Percentiles rank a stretch among this genome's conserved stretches.
phyloP scores from a whole-genome alignment of 2,888 invertebrate species.

The Hemistola chrysoprasaria region DNA sequence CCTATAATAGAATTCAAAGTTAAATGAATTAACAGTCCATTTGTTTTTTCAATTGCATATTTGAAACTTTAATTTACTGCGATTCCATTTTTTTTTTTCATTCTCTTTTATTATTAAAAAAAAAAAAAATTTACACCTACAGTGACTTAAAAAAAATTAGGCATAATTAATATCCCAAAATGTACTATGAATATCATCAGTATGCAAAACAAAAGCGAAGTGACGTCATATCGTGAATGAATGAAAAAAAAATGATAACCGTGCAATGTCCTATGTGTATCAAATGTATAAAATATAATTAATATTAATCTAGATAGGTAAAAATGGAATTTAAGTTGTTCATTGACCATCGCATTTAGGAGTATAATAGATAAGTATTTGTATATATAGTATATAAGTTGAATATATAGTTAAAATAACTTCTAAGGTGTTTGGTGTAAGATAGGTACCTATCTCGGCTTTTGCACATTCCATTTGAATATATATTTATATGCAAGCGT shows the following conservation, averaged over 20 bases:
- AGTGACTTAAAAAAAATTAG: too few relatives aligned
- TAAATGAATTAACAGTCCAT: too few relatives aligned
- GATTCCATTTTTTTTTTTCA: too few relatives aligned
- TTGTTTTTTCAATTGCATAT: too few relatives aligned
- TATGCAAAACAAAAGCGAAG: constrained; percentile 41
- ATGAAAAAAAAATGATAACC: too few relatives aligned
- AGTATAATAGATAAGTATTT: constrained; percentile 59
- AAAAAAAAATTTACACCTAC: too few relatives aligned
- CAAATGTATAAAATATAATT: constrained; percentile 65
- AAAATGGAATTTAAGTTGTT: constrained; percentile 74
- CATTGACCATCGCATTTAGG: constrained; percentile 71
- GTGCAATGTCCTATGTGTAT: constrained; percentile 76
- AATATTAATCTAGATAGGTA: constrained; percentile 68
- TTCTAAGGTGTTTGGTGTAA: constrained; percentile 77
- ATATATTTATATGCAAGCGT: constrained; percentile 78
- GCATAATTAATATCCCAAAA: too few relatives aligned
- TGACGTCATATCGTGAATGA: constrained; percentile 71
- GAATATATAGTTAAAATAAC: constrained; percentile 50
- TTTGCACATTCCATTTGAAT: constrained; percentile 71
- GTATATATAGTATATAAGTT: constrained; percentile 72
- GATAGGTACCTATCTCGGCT: constrained; percentile 77
- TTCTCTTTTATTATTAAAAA: too few relatives aligned
- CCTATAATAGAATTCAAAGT: too few relatives aligned
- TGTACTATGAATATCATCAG: constrained; percentile 36
- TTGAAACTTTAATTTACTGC: too few relatives aligned